Evolutionary conservation across 2,797 vertebrate species (phyloP), one percentile per base, ranked within the genome.

Genomic region (Sebastes taczanowskii): DNA sequence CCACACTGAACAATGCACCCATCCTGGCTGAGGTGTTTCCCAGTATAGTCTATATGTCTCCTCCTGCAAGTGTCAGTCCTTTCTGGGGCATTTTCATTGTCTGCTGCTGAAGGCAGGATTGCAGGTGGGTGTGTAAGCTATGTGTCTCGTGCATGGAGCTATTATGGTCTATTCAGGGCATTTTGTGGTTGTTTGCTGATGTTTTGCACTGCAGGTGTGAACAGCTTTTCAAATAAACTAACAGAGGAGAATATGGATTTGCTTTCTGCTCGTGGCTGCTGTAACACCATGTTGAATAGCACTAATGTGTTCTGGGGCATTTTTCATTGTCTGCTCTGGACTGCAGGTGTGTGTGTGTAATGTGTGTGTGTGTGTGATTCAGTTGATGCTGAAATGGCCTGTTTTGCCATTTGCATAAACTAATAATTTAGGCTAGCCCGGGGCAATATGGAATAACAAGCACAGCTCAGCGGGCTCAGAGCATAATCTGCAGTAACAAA

Each of bases 11-110:
- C 68, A 78, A 38, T 63, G 38, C 38, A 11, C 68, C 42, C 53
- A 34, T 70, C 73, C 74, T 34, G 25, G 56, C 22, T 64, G 61
- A 72, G 65, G 76, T 77, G 67, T 74, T 68, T 60, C 71, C 64
- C 65, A 64, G 67, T 42, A 6, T 18, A 49, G 23, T 53, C 49
- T 11, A 5, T 52, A 20, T 13, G 30, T 69, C 25, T 69, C 30
- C 11, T 67, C 55, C 72, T 71, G 60, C 56, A 75, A 29, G 7
- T 83, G 69, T 70, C 55, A 16, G 72, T 66, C 76, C 23, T 72
- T 74, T 76, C 72, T 78, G 66, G 71, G 73, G 58, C 65, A 53
- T 82, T 74, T 80, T 83, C 81, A 91, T 93, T 94, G 93, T 94
- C 86, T 88, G 87, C 81, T 64, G 71, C 81, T 64, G 71, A 62